Percentiles rank a stretch among this genome's conserved stretches.
These are phyloP conservation scores for human (Homo sapiens) DNA, from an alignment of 2,113 vertebrate genomes.

Conservation along the genomic window DNA sequence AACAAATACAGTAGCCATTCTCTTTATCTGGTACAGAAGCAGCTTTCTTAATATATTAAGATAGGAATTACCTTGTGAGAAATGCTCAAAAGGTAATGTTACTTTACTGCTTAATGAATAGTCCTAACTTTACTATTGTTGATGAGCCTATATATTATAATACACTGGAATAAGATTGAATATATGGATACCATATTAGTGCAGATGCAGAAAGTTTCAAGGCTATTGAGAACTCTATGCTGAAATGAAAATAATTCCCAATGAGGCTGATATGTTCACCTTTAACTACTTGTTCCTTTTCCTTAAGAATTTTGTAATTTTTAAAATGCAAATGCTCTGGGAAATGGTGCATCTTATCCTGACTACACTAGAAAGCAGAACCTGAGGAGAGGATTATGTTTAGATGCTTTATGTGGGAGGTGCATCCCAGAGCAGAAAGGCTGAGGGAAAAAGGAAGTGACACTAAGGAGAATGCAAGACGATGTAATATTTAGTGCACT, in stretches of 20 bases:
- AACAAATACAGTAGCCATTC: too few species aligned
- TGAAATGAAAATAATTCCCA: too few species aligned
- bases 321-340: neutral
- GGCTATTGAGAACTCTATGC: neutral
- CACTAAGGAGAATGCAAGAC: too few species aligned
- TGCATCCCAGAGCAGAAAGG: neutral
- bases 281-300: neutral
- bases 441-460: neutral
- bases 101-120: neutral
- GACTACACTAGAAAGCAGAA: neutral
- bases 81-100: neutral
- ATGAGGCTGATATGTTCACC: neutral
- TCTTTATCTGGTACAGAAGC: neutral
- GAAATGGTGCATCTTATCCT: neutral
- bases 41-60: too few species aligned
- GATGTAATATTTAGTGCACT: fast-evolving
- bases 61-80: neutral
- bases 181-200: too few species aligned
- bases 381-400: neutral
- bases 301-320: neutral
- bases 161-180: neutral
- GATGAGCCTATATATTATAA: neutral
- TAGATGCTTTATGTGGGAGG: neutral
- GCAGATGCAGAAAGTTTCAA: neutral
- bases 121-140: neutral